Evolutionary conservation across 2,113 vertebrate species (phyloP), one percentile per base, ranked within the genome.

Genomic region (Rhinolophus sinicus): DNA sequence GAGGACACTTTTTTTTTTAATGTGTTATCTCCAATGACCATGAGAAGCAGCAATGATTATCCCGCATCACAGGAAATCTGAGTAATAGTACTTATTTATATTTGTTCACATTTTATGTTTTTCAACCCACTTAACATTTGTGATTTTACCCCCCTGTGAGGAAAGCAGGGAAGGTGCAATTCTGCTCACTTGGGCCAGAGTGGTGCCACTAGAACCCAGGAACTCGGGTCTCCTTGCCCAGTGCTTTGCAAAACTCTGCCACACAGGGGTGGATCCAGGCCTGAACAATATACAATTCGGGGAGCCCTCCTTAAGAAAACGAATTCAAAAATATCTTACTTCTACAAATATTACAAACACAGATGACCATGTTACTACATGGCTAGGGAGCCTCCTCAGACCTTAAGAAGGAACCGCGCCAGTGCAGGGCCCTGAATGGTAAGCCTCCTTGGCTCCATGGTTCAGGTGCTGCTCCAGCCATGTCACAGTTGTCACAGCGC

Each of bases 91-190:
- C 38, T 87, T 81, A 82, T 47, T 86, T 88, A 44, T 50, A 69
- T 47, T 80, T 92, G 76, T 82, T 96, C 75, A 73, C 38, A 82
- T 82, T 85, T 83, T 58, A 78, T 86, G 54, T 86, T 92, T 78
- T 95, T 50, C 16, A 67, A 69, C 18, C 15, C 38, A 54, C 64
- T 96, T 73, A 70, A 76, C 33, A 26, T 58, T n/a, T 92, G 62
- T 65, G 56, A 80, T 54, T 77, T 93, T 75, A 54, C 15, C 9
- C 40, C 33, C 16, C 40, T 65, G 2, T 38, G 56, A 88, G 8
- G 16, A 58, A 94, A 94, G 77, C 44, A 78, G 40, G 50, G 8
- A 33, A 81, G 62, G 54, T 67, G 44, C 18, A 22, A 40, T 28
- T 60, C 35, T 56, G 18, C 13, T 40, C 50, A 21, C 83, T 38